Base-by-base conservation (phyloP, 2,888 invertebrate genomes). In the Coenonympha glycerion region DNA sequence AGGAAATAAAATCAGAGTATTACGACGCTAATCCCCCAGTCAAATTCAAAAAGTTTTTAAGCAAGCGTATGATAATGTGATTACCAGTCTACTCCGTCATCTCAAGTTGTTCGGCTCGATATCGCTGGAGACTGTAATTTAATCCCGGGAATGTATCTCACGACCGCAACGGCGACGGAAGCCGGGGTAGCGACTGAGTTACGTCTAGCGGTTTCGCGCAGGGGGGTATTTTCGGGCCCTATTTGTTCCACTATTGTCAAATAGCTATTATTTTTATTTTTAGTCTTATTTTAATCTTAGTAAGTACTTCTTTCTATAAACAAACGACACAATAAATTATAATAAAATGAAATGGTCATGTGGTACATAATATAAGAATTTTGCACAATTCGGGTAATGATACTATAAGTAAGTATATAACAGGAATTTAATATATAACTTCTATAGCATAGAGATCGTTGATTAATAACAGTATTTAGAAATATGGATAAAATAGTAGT, bases 121-220 rank as follows among this genome's bases (percentile, higher is more conserved):
- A 57, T 47, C 53, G 48, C 56, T 57, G 63, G 58, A 61, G 64
- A 68, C 68, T 68, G 75, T 76, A 76, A 78, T 77, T 69, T 70
- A 77, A 79, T 78, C 68, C 64, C 58, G 64, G 66, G 66, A 75
- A 76, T 74, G 72, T 70, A 75, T 73, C 71, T 73, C 71, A 69
- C 68, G 66, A 72, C 73, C 72, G 68, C 73, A 69, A 61, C 71
- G 64, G 64, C 66, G 69, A 66, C 71, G 72, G 74, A 75, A 73
- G 66, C 69, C 62, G 64, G 66, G 57, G 64, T 61, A 58, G 24
- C 11, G 31, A 45, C 45, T 45, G 16, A 58, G 61, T 53, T 60
- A 54, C 58, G 65, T 63, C 60, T 66, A 64, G 69, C 59, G 68
- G 68, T 70, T 64, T 61, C 40, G 57, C 70, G 47, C 71, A 73